phyloP scores from a whole-genome alignment of 1,140 invertebrate genomes.

The Zaprionus inermis region DNA sequence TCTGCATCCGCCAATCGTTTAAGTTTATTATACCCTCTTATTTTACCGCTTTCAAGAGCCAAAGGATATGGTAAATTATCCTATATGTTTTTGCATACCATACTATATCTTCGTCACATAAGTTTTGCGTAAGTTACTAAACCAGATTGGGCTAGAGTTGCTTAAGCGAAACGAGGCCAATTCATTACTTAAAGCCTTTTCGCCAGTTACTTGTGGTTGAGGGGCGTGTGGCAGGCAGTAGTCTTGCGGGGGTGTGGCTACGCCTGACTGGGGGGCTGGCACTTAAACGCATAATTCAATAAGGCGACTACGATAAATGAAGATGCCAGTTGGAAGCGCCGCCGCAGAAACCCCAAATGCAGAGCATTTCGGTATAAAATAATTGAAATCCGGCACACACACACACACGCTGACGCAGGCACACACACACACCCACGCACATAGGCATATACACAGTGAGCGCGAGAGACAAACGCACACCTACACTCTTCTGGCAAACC shows the following conservation, averaged over 20 bases:
- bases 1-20: too few species aligned
- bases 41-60: too few species aligned
- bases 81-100: not conserved
- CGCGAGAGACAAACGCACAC: conserved; percentile 5
- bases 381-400: conserved; percentile 60
- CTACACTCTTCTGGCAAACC: conserved; percentile 9
- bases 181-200: conserved; percentile 44
- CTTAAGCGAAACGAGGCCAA: conserved; percentile 42
- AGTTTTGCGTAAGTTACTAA: not conserved
- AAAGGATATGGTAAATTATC: not conserved
- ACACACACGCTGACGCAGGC: conserved; percentile 6
- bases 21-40: too few species aligned
- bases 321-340: conserved; percentile 44
- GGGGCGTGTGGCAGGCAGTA: not conserved
- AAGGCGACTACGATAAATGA: conserved; percentile 65
- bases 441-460: not conserved
- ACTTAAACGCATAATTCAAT: conserved; percentile 73
- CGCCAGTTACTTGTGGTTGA: conserved; percentile 15
- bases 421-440: not conserved
- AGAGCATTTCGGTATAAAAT: conserved; percentile 63
- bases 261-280: conserved; percentile 1
- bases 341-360: conserved; percentile 54
- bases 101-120: not conserved
- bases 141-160: not conserved
- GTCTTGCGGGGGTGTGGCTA: not conserved